Evolutionary conservation across 2,113 vertebrate species (phyloP), one percentile per base, ranked within the genome.

Genomic region (Oncorhynchus gorbuscha): DNA sequence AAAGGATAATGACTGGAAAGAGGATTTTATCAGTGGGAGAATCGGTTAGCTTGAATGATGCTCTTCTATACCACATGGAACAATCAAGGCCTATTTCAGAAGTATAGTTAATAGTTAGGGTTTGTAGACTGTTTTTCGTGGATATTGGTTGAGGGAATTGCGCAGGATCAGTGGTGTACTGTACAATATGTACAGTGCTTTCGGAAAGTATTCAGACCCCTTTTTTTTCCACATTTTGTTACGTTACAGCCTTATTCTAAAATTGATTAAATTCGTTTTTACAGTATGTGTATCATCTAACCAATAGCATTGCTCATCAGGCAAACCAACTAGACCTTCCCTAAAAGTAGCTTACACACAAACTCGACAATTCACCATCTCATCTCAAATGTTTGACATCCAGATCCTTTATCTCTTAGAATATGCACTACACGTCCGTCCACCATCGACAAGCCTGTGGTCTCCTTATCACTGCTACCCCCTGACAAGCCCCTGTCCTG

Each of bases 1-100:
- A 86, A 91, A 88, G 86, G 80, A 80, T 91, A 93, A 93, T 90
- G 89, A 92, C 90, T 92, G 87, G 90, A 92, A 92, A 93, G 89
- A 89, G 88, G 88, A 89, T 92, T 92, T 91, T 91, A 89, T 91
- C 89, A 90, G 84, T 84, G 83, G 86, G 39, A 81, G 78, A 89
- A 86, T 55, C 76, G 81, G 84, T 92, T 91, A 77, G 80, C 74
- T 83, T 90, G 92, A 93, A 85, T 91, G 90, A 93, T 90, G 90
- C 77, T 83, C 24, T 91, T 91, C 90, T 84, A 86, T 92, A 90
- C 89, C 89, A 82, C 81, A 83, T 84, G 85, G 89, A 82, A 89
- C 88, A 93, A 93, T 92, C 92, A 92, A 89, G 88, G 88, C 84
- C 87, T 87, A 72, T 90, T 82, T 83, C 79, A 77, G 79, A 81